These are phyloP conservation scores for Hippoglossus stenolepis DNA, from an alignment of 2,113 vertebrate species.

Conservation along the genomic window DNA sequence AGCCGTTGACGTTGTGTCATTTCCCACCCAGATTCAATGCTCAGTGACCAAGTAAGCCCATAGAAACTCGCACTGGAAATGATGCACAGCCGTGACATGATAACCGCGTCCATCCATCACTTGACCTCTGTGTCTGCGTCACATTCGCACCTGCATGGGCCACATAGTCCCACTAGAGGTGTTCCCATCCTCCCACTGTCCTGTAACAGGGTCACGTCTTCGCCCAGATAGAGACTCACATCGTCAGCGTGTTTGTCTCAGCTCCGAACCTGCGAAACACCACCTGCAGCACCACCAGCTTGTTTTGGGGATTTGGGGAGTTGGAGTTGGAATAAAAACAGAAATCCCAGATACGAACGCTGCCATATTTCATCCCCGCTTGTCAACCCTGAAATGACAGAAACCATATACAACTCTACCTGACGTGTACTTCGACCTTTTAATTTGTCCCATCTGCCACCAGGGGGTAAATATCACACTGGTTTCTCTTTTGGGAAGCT, in stretches of 20 bases:
- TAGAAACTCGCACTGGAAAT: neutral
- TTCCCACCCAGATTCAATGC: slow-evolving; percentile 21
- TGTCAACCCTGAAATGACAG: too few species aligned
- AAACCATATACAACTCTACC: too few species aligned
- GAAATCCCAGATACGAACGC: too few species aligned
- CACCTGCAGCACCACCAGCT: neutral
- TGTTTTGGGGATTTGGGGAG: too few species aligned
- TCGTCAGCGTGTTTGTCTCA: slow-evolving; percentile 26
- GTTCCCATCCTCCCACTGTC: neutral
- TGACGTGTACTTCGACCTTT: too few species aligned
- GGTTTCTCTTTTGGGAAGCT: too few species aligned
- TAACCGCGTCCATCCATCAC: neutral
- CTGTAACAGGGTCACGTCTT: slow-evolving; percentile 18
- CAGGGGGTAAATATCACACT: too few species aligned
- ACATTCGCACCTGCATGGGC: neutral
- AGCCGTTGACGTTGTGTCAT: slow-evolving; percentile 31
- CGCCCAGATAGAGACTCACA: neutral
- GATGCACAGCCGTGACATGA: neutral
- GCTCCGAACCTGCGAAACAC: neutral
- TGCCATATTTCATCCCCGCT: too few species aligned
- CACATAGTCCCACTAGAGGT: neutral
- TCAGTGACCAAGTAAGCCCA: neutral
- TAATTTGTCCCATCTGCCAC: too few species aligned
- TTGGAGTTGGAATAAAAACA: too few species aligned
- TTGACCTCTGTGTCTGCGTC: neutral